Percentiles rank a stretch among this genome's conserved stretches.
Evolutionary conservation across 1,140 invertebrate genomes (phyloP).

Genomic region (Watersipora subatra): DNA sequence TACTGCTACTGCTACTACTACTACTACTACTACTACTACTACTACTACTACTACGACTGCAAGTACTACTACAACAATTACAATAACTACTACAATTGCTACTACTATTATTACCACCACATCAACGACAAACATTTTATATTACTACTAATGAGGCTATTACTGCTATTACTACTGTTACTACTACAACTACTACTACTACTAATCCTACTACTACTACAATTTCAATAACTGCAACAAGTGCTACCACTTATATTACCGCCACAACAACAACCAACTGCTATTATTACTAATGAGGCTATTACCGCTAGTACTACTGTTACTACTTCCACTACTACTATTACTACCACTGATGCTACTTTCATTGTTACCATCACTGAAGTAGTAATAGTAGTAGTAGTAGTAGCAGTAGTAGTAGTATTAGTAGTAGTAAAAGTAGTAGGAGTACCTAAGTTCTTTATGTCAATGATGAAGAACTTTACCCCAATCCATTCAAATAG

Average conservation of each 20-base stretch:
- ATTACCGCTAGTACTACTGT: no score
- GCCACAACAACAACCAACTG: no score
- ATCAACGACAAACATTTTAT: slow-evolving; percentile 2
- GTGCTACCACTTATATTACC: no score
- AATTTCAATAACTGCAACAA: no score
- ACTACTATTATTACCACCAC: slow-evolving; percentile 6
- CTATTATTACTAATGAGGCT: no score
- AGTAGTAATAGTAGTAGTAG: no score
- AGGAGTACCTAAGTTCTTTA: no score
- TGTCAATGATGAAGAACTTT: no score
- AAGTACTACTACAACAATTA: slow-evolving; percentile 8
- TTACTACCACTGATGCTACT: slow-evolving; percentile 11
- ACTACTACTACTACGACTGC: slow-evolving; percentile 9
- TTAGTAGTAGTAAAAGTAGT: no score
- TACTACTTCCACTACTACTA: no score
- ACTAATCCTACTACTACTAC: slow-evolving; percentile 10
- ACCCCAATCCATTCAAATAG: no score
- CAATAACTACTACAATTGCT: slow-evolving; percentile 9
- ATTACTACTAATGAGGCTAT: slow-evolving; percentile 8
- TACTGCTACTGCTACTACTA: slow-evolving; percentile 10
- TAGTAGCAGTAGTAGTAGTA: no score
- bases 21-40: slow-evolving; percentile 9
- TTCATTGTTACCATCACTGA: slow-evolving; percentile 7
- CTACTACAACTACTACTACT: slow-evolving; percentile 11
- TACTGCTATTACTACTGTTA: slow-evolving; percentile 6